Base-by-base conservation (phyloP, 2,888 invertebrate genomes). In the Dicyrtoma fusca region DNA sequence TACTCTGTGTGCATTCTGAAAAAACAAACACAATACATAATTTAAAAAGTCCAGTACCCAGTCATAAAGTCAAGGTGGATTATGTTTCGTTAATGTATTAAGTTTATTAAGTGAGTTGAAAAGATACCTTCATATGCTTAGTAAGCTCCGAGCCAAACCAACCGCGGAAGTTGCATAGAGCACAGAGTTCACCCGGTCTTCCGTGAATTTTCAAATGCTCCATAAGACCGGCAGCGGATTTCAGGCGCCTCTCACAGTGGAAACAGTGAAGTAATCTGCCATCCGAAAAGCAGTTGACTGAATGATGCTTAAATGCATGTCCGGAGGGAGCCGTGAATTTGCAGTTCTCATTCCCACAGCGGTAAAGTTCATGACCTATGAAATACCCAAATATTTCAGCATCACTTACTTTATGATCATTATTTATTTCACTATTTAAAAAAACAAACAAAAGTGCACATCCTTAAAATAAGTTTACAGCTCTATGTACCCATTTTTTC, bases 141-240 rank as follows among this genome's bases (percentile, higher is more conserved):
- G 78, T 73, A 5, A 80, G 68, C 47, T 80, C 80, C 8, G 74
- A 69, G 21, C 59, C 70, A 6, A 76, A 72, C 71, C 76, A 77
- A 17, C 74, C 75, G 68, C 68, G 83, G 69, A 84, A 82, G 49
- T 84, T 82, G 80, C 91, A 91, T 26, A 89, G 64, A 5, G 87
- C 86, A 80, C 91, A 91, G 11, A 85, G 84, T 75, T 86, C 89
- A 11, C 87, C 84, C 77, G 87, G 85, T 0, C 85, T 82, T 0
- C 88, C 88, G 75, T 91, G 91, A 1, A 83, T 81, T 75, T 86
- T 86, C 17, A 90, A 82, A 81, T 91, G 90, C 6, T 87, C 86
- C 13, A 87, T 80, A 21, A 89, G 83, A 49, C 84, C 84, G 10
- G 19, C 75, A 1, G 79, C 62, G 47, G 79, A 85, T 72, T 85